Evolutionary conservation across 1,140 invertebrate species (phyloP), one percentile per base, ranked within the genome.

Genomic region (Drosophila micromelanica): DNA sequence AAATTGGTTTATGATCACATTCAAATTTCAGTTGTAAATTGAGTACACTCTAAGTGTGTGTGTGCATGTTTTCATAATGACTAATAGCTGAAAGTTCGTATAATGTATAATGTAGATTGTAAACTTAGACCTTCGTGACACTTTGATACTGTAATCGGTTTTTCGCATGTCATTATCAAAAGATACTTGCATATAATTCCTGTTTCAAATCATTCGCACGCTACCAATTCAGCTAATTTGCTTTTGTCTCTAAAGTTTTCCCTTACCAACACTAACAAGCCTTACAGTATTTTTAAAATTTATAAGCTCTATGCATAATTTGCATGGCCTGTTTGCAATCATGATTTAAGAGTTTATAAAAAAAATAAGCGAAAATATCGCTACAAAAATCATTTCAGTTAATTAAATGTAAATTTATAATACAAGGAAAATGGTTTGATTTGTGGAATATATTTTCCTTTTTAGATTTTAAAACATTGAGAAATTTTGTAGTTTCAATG

Each of bases 21-120:
- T 55, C 37, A 13, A 42, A 23, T 55, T 55, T 13, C n/a, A 56
- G 13, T 20, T 27, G 54, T 42, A 56, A 57, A 45, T 20, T 32
- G 48, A 35, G 35, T 51, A 15, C 5, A 35, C 9, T 35, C 1
- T 23, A 3, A 5, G 46, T 9, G 5, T 5, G 27, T 5, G 27
- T 15, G 15, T 17, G 27, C 13, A 45, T 20, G 42, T n/a, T n/a
- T 56, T 12, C 2, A 17, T 12, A 13, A 27, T 56, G 54, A 56
- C 38, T 56, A 27, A 56, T 56, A 35, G 52, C 8, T 51, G 12
- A n/a, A 23, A 17, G 4, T 38, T 12, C 3, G 27, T 27, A 27
- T 55, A 3, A n/a, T 15, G 27, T 27, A 27, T 55, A 3, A n/a
- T 15, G 30, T 30, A 32, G n/a, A 49, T 51, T 32, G 23, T 5